Conservation (phyloP, 2,888 invertebrate species). For the Venustoraphidia nigricollis region DNA sequence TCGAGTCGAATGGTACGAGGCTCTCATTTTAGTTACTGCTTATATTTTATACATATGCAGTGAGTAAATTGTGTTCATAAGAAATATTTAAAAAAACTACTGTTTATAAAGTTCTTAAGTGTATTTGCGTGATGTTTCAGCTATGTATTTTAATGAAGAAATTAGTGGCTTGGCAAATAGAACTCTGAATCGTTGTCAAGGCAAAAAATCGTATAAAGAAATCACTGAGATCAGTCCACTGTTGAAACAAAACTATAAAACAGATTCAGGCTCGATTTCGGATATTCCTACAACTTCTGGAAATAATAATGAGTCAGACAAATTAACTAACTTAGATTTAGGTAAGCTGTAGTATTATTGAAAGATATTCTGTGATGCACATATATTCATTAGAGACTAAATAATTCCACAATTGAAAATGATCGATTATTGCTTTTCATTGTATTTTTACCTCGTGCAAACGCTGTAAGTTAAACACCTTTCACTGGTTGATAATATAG, state of each 20-base stretch:
- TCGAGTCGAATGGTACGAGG: slow-evolving; percentile 61
- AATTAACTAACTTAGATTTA: too few relatives aligned
- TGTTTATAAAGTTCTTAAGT: slow-evolving; percentile 4
- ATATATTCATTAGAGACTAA: too few relatives aligned
- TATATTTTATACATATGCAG: slow-evolving; percentile 57
- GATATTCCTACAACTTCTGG: too few relatives aligned
- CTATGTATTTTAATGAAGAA: slow-evolving; percentile 49
- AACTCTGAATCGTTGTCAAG: slow-evolving; percentile 30
- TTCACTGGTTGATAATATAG: too few relatives aligned
- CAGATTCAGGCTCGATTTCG: slow-evolving; percentile 3
- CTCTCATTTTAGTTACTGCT: slow-evolving; percentile 47
- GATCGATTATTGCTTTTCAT: too few relatives aligned
- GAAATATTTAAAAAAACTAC: slow-evolving; percentile 8
- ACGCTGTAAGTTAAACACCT: too few relatives aligned
- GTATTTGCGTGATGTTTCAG: slow-evolving; percentile 27
- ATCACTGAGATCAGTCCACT: slow-evolving; percentile 31
- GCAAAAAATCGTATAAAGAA: slow-evolving; percentile 38
- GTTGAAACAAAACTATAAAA: slow-evolving; percentile 15
- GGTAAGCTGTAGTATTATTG: too few relatives aligned
- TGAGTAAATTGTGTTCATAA: slow-evolving; percentile 24
- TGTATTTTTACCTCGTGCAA: too few relatives aligned
- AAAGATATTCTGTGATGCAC: too few relatives aligned
- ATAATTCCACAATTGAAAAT: too few relatives aligned
- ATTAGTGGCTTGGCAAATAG: slow-evolving; percentile 37
- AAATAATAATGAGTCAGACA: too few relatives aligned